Evolutionary conservation across 2,888 invertebrate genomes (phyloP).

Genomic region (Tenodera sinensis): DNA sequence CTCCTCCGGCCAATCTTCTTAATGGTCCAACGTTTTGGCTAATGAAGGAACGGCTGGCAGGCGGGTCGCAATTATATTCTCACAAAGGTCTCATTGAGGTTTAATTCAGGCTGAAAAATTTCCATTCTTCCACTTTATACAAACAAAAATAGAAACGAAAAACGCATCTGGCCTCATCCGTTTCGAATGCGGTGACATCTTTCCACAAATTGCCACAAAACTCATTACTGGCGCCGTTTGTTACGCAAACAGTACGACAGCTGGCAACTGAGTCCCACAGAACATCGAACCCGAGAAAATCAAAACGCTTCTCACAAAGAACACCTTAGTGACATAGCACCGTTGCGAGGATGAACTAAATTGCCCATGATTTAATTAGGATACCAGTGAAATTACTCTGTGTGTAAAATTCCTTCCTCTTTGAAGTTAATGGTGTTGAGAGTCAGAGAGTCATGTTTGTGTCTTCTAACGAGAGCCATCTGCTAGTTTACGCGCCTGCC

Average conservation of each 20-base stretch:
- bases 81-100: background rate
- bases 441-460: background rate
- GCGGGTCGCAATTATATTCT: background rate
- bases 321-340: background rate
- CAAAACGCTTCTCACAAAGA: background rate
- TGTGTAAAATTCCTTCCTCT: background rate
- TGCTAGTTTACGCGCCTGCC: background rate
- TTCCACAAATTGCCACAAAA: background rate
- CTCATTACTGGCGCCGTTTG: background rate
- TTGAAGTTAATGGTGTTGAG: background rate
- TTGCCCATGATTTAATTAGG: background rate
- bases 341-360: background rate
- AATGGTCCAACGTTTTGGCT: background rate
- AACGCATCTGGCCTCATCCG: background rate
- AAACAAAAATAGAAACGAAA: background rate
- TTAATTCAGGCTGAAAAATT: background rate
- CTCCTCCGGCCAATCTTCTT: background rate
- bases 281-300: background rate
- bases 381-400: background rate
- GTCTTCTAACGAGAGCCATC: background rate
- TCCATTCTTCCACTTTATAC: background rate
- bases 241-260: background rate
- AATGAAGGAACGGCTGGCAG: background rate
- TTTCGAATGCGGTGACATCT: background rate
- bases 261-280: background rate